Percentiles rank a stretch among this genome's conserved stretches.
Conservation (phyloP, 1,140 invertebrate genomes). For the Drosophila aff. region DNA sequence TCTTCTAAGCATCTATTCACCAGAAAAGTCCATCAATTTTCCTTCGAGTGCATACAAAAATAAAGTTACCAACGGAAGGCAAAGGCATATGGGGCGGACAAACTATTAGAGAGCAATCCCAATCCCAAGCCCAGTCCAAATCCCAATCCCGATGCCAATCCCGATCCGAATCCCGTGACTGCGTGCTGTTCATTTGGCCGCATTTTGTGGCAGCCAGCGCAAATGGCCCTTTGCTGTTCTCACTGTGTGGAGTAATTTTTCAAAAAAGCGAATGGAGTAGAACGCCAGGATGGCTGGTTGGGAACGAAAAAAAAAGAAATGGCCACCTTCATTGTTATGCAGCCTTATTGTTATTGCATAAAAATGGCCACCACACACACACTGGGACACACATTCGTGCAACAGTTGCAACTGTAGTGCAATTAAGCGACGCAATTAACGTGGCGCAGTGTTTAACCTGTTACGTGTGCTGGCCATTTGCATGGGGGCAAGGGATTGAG, state of each 20-base stretch:
- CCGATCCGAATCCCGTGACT: conserved; percentile 43
- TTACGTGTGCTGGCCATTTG: conserved; percentile 66
- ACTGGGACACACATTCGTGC: conserved; percentile 42
- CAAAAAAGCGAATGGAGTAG: conserved; percentile 51
- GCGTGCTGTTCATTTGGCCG: conserved; percentile 74
- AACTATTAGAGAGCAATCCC: conserved; percentile 73
- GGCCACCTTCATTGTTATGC: conserved; percentile 71
- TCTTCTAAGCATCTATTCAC: not conserved
- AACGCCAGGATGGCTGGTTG: not conserved
- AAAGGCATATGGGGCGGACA: conserved; percentile 50
- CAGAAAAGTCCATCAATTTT: not conserved
- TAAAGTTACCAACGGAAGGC: conserved; percentile 13
- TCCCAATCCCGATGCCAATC: conserved; percentile 8
- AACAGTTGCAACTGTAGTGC: conserved; percentile 77
- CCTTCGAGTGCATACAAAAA: conserved; percentile 13
- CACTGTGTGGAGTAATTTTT: conserved; percentile 71
- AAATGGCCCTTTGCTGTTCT: conserved; percentile 73
- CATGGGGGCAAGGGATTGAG: conserved; percentile 7
- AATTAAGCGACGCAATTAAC: conserved; percentile 82
- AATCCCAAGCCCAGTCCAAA: conserved; percentile 2
- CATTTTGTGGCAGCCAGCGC: conserved; percentile 73
- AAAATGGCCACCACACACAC: conserved; percentile 54
- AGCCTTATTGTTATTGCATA: conserved; percentile 83
- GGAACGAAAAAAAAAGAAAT: conserved; percentile 26
- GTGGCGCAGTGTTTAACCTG: conserved; percentile 79